Base-by-base conservation (phyloP, 2,113 vertebrate genomes). In the Tragelaphus imberbis region DNA sequence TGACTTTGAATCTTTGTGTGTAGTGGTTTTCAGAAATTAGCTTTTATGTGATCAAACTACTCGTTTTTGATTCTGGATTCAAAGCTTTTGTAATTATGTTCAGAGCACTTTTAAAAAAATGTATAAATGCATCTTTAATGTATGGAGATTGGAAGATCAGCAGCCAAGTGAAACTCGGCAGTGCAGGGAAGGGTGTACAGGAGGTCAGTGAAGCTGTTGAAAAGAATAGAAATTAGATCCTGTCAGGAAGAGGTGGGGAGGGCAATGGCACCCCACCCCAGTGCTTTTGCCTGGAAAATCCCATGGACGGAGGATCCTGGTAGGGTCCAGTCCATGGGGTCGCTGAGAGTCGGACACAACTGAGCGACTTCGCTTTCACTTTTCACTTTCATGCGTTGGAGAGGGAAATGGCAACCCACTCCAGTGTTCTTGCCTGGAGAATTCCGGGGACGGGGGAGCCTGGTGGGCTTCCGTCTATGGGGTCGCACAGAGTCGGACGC, bases 21-120 rank as follows among this genome's bases (percentile, higher is more conserved):
- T 59, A 91, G 93, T 68, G 25, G 47, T 96, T 97, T 97, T 95
- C 84, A 97, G 96, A 97, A 98, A 98, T 96, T 95, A 97, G 97
- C 96, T 98, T 98, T 97, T 89, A 96, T 94, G 84, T 93, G 96
- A 98, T 98, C 97, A 97, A 97, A 98, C 91, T 44, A 15, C 28
- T 97, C 30, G 5, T 94, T 95, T 98, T 97, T 98, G 91, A 97
- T 97, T 97, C 81, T 58, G 47, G 61, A 97, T 97, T 96, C 97
- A 97, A 97, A 97, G 96, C 95, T 97, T 97, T 96, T 97, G 58
- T 97, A 98, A 97, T 97, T 97, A 96, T 96, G 94, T 96, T 97
- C 97, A 97, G 90, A 98, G 93, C n/a, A 84, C 53, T 87, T 90
- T 96, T 19, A 63, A 92, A 93, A 97, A 84, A 94, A 97, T 63